Evolutionary conservation across 2,113 vertebrate genomes (phyloP), one percentile per base, ranked within the genome.

Genomic region (Cyprinodon variegatus): DNA sequence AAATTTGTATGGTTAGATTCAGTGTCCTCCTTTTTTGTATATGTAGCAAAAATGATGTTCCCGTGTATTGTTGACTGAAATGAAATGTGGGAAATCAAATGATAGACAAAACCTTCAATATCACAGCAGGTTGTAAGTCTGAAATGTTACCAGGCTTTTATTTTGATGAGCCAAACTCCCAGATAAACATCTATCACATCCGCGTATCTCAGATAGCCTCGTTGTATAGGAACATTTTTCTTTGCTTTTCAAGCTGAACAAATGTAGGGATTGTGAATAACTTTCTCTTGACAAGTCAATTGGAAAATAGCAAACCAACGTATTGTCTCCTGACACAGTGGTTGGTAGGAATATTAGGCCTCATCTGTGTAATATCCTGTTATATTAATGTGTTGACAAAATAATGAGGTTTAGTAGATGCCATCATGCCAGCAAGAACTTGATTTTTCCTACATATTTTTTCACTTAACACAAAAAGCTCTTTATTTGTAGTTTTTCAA

Each of bases 281-380:
- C 75, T 86, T 79, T 68, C 82, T 83, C 72, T 80, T 68, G 60
- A 83, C 70, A 86, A 89, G 81, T 82, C 83, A 83, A 77, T 87
- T 70, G 76, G 70, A 87, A 87, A 83, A 65, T 67, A 87, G 73
- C 62, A 68, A 82, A 83, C 17, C 60, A 59, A 17, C 65, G 78
- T 77, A 64, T 53, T 65, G 36, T 67, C 80, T 69, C 83, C 73
- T 48, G 70, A 40, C 46, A 65, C 46, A 68, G 63, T 20, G 5
- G 70, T 75, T 72, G 39, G 46, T 65, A 63, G 70, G 53, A 14
- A 82, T 48, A 64, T 77, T 61, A 40, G 36, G 29, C 57, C 1
- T n/a, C 12, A 15, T 82, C 17, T 83, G 46, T 65, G 11, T 61
- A 86, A 82, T 50, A 77, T 17, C 37, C 8, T 43, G 78, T 76